Percentiles rank a stretch among this genome's conserved stretches.
phyloP scores from a whole-genome alignment of 53 echinoderm and acorn worm genomes.

The Hippasteria phrygiana region DNA sequence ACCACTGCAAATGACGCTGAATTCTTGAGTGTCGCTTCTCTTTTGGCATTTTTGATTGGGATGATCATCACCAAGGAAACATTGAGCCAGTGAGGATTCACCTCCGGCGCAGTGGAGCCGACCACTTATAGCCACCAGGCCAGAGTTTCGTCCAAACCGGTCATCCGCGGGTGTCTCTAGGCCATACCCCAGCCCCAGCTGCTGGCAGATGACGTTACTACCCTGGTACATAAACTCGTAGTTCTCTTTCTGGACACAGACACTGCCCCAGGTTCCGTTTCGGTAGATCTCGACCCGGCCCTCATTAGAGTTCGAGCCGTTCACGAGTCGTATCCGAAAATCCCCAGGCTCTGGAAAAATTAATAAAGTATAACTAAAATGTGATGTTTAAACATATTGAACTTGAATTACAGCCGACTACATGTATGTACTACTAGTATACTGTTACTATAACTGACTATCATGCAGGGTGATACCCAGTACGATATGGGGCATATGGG shows the following conservation, averaged over 20 bases:
- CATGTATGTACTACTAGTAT: no score
- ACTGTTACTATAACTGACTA: no score
- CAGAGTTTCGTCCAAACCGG: constrained; percentile 27
- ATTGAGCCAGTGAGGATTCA: constrained; percentile 45
- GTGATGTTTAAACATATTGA: no score
- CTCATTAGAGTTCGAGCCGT: constrained; percentile 22
- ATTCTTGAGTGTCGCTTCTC: not conserved
- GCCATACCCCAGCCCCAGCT: constrained; percentile 48
- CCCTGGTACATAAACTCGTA: not conserved
- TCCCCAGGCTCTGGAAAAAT: constrained; percentile 15
- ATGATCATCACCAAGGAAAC: not conserved
- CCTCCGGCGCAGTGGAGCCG: not conserved
- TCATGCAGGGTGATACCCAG: no score
- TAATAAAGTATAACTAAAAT: not conserved
- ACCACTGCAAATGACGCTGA: constrained; percentile 42
- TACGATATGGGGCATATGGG: no score
- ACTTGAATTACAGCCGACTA: no score
- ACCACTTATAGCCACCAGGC: constrained; percentile 29
- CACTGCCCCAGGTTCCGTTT: constrained; percentile 39
- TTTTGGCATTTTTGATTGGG: not conserved
- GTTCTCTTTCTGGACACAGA: not conserved
- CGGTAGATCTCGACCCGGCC: constrained; percentile 19
- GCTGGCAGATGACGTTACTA: constrained; percentile 29
- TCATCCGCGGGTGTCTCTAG: constrained; percentile 27
- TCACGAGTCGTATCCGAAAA: constrained; percentile 15